phyloP scores from a whole-genome alignment of 2,113 vertebrate species.

The Apistogramma diplotaenia region DNA sequence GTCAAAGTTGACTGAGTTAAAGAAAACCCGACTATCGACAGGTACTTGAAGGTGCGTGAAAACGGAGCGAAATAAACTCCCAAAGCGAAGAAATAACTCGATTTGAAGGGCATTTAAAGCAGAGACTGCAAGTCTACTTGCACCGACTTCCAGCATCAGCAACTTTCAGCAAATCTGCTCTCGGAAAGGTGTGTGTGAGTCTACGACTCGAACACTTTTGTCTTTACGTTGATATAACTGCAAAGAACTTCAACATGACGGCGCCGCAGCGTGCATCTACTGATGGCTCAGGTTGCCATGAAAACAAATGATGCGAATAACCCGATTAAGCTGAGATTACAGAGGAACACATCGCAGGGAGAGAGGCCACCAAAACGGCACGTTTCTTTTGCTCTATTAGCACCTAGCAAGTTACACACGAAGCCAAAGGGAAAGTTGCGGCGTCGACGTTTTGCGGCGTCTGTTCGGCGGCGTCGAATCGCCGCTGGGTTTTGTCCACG shows the following conservation, averaged over 20 bases:
- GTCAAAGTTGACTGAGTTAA: background rate
- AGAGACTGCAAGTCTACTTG: background rate
- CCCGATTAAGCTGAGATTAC: background rate
- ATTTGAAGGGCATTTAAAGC: background rate
- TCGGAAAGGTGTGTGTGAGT: background rate
- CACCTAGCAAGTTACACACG: no score
- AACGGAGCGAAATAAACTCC: background rate
- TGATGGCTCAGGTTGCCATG: background rate
- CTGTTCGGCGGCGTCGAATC: background rate
- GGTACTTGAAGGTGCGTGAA: background rate
- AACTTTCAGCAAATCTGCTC: background rate
- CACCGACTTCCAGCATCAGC: background rate
- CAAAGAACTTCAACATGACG: background rate
- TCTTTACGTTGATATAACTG: background rate
- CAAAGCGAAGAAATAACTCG: background rate
- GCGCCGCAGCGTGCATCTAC: no score
- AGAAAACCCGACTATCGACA: background rate
- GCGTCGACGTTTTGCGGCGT: background rate
- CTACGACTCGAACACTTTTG: no score
- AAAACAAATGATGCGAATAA: background rate
- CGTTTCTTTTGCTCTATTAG: background rate
- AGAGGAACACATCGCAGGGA: background rate
- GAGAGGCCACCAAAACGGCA: background rate
- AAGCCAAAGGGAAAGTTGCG: background rate
- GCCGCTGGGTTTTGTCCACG: slow-evolving; percentile 48